phyloP scores from a whole-genome alignment of 2,797 vertebrate species.

The Choloepus didactylus region DNA sequence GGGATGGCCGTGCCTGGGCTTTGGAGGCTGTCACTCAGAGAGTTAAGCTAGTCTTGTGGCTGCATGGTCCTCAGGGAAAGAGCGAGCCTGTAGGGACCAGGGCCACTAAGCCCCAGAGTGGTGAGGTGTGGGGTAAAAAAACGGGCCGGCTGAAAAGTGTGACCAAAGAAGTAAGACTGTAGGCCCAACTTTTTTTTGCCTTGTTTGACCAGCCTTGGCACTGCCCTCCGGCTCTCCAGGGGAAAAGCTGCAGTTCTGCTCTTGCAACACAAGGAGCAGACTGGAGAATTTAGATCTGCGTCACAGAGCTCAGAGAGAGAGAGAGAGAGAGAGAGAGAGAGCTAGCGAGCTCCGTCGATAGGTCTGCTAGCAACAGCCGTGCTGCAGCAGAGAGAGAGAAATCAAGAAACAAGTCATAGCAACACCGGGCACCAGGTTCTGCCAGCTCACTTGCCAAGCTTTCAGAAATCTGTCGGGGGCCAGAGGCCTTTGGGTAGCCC shows the following conservation, averaged over 20 bases:
- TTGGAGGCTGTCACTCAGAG: slow-evolving; percentile 83
- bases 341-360: slow-evolving; percentile 88
- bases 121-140: slow-evolving; percentile 76
- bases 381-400: slow-evolving; percentile 91
- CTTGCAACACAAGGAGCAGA: slow-evolving; percentile 93
- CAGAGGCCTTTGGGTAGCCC: slow-evolving; percentile 77
- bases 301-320: slow-evolving; percentile 95
- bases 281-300: slow-evolving; percentile 99
- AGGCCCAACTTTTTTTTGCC: slow-evolving; percentile 84
- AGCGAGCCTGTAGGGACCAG: slow-evolving; percentile 74
- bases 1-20: slow-evolving; percentile 34
- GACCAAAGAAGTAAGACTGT: slow-evolving; percentile 82
- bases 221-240: slow-evolving; percentile 91
- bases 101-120: slow-evolving; percentile 74
- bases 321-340: slow-evolving; percentile 81
- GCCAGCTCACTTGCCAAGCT: slow-evolving; percentile 80
- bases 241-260: slow-evolving; percentile 92
- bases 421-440: slow-evolving; percentile 85
- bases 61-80: slow-evolving; percentile 81
- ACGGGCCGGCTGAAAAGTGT: slow-evolving; percentile 26
- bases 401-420: slow-evolving; percentile 88
- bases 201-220: slow-evolving; percentile 90
- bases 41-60: slow-evolving; percentile 84
- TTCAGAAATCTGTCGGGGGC: slow-evolving; percentile 76
- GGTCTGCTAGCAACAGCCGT: slow-evolving; percentile 93